Evolutionary conservation across 2,113 vertebrate species (phyloP).

Genomic region (Hipposideros armiger): DNA sequence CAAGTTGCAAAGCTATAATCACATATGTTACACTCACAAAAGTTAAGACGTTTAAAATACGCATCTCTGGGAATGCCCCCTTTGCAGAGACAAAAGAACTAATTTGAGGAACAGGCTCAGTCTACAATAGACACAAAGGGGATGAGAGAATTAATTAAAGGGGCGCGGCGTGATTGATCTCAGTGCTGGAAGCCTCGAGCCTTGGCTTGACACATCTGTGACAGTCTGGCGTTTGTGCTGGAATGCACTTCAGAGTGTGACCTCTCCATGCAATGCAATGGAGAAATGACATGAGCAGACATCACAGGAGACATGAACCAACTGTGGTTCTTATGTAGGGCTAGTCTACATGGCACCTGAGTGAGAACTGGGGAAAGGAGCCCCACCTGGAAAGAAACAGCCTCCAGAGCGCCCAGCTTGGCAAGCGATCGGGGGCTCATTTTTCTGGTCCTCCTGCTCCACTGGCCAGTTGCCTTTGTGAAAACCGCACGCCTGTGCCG

Average conservation of each 20-base stretch:
- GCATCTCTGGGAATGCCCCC: slow-evolving; percentile 22
- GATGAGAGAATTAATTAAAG: slow-evolving; percentile 63
- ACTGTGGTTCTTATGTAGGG: neutral
- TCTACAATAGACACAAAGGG: slow-evolving; percentile 25
- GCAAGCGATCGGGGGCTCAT: neutral
- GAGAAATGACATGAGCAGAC: neutral
- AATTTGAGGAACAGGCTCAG: slow-evolving; percentile 56
- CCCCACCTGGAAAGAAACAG: neutral
- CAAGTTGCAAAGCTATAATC: neutral
- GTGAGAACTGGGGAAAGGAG: neutral
- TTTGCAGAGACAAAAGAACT: slow-evolving; percentile 49
- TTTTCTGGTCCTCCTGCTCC: neutral
- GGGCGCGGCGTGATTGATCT: neutral
- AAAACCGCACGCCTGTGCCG: too few species aligned
- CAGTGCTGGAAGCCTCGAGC: neutral
- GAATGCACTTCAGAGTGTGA: neutral
- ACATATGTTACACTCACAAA: neutral
- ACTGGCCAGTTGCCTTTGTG: neutral
- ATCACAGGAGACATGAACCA: neutral
- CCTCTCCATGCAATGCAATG: neutral
- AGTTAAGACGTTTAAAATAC: slow-evolving; percentile 56
- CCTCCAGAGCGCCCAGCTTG: fast-evolving
- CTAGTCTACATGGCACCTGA: neutral
- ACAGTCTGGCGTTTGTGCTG: neutral
- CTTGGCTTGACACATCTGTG: neutral